Base-by-base conservation (phyloP, 2,888 invertebrate genomes). In the Pyrgus malvae region DNA sequence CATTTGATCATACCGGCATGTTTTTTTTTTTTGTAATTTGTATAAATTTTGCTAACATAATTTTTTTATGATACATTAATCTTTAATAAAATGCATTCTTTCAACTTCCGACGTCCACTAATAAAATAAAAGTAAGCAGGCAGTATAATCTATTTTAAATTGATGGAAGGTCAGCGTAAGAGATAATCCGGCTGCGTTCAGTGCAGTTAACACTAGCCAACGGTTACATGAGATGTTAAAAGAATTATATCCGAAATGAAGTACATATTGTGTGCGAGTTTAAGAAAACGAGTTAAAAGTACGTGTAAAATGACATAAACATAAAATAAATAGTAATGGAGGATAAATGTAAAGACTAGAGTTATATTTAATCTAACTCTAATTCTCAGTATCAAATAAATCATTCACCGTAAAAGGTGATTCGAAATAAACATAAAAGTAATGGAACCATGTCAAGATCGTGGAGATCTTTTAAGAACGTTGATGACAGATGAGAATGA, bases 91-190 rank as follows among this genome's bases (percentile, higher is more conserved):
- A n/a, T n/a, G n/a, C n/a, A n/a, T n/a, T n/a, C n/a, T n/a, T n/a
- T n/a, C n/a, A n/a, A n/a, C n/a, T n/a, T n/a, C n/a, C n/a, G n/a
- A n/a, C 21, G 14, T 14, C 19, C 16, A 33, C n/a, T 23, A 14
- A 17, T 27, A 33, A 33, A 50, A 23, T 46, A 25, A 33, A 12
- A 31, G 27, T 42, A 23, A 27, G 35, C 42, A 2, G 2, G 14
- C 25, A 27, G 11, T 19, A 37, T 37, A 76, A 77, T 84, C 87
- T 88, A 88, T 87, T 88, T 87, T 83, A 80, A 84, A 83, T 84
- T 78, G 75, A 80, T 77, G 77, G 80, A 87, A 87, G 86, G 86
- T 85, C 86, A 80, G 67, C 64, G 69, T 68, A 69, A 66, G 70
- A 68, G 68, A 73, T 66, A 67, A 66, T 68, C 68, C 68, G 66